Evolutionary conservation across 1,140 invertebrate species (phyloP).

Genomic region (Bombus affinis): DNA sequence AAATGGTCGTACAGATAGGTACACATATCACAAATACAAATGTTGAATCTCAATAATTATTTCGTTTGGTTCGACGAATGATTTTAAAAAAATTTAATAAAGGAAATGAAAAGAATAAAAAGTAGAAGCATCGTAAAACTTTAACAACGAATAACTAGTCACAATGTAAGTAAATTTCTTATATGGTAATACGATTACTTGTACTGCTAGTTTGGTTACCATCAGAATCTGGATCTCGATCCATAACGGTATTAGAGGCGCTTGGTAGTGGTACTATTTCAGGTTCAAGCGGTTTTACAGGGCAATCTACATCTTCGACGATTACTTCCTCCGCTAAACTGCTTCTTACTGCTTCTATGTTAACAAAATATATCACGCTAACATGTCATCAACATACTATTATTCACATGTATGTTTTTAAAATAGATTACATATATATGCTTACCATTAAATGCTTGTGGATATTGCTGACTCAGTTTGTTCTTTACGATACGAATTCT

Average conservation of each 20-base stretch:
- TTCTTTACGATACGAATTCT: slow-evolving; percentile 90
- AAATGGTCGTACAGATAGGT: neutral
- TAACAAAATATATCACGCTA: neutral
- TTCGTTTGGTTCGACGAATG: neutral
- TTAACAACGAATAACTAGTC: slow-evolving; percentile 29
- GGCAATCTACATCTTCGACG: slow-evolving; percentile 75
- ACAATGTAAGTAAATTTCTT: slow-evolving; percentile 38
- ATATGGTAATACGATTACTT: slow-evolving; percentile 72
- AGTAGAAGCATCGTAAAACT: slow-evolving; percentile 14
- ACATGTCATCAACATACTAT: neutral
- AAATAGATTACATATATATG: neutral
- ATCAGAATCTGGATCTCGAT: slow-evolving; percentile 79
- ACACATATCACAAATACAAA: neutral
- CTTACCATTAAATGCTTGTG: slow-evolving; percentile 89
- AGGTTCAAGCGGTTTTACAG: slow-evolving; percentile 74
- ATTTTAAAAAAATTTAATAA: neutral
- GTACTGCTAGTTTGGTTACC: slow-evolving; percentile 78
- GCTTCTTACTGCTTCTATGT: slow-evolving; percentile 85
- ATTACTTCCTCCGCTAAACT: slow-evolving; percentile 85
- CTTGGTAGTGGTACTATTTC: slow-evolving; percentile 73
- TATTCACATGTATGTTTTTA: neutral
- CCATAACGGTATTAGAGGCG: slow-evolving; percentile 50
- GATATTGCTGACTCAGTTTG: slow-evolving; percentile 93
- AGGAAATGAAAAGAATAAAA: neutral
- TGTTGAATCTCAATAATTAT: neutral